Evolutionary conservation across 2,797 vertebrate species (phyloP).

Genomic region (Pangasius sanitwongsei): DNA sequence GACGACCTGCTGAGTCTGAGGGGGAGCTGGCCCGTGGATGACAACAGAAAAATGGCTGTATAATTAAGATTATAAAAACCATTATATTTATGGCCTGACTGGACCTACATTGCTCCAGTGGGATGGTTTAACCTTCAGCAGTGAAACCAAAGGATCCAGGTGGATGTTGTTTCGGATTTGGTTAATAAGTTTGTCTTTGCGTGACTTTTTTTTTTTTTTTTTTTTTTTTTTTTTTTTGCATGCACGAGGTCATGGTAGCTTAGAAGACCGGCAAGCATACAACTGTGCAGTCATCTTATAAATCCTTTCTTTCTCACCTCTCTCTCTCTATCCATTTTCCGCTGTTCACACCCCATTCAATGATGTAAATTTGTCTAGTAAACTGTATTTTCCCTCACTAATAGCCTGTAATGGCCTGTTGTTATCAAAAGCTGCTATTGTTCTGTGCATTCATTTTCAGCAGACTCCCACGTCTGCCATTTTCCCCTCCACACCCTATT

Average conservation of each 20-base stretch:
- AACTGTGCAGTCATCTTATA: background rate
- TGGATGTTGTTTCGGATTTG: constrained; percentile 39
- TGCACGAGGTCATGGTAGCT: background rate
- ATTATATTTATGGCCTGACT: constrained; percentile 60
- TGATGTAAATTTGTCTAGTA: constrained; percentile 62
- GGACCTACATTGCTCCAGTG: constrained; percentile 32
- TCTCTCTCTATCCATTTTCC: background rate
- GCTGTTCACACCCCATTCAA: constrained; percentile 57
- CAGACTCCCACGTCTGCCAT: constrained; percentile 18
- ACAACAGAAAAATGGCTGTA: constrained; percentile 66
- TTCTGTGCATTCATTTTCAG: constrained; percentile 54
- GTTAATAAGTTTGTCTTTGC: constrained; percentile 50
- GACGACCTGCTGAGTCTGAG: constrained; percentile 66
- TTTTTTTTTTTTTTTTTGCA: background rate
- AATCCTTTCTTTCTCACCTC: background rate
- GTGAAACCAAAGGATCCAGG: constrained; percentile 34
- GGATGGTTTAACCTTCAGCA: constrained; percentile 28
- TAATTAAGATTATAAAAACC: constrained; percentile 68
- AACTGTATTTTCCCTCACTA: constrained; percentile 55
- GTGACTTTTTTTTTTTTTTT: background rate
- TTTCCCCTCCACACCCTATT: constrained; percentile 32
- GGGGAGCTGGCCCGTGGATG: constrained; percentile 62
- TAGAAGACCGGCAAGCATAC: background rate
- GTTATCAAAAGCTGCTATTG: constrained; percentile 54
- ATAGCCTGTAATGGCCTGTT: constrained; percentile 58